Conservation (phyloP, 2,113 vertebrate genomes). For the Cyanoliseus patagonus region DNA sequence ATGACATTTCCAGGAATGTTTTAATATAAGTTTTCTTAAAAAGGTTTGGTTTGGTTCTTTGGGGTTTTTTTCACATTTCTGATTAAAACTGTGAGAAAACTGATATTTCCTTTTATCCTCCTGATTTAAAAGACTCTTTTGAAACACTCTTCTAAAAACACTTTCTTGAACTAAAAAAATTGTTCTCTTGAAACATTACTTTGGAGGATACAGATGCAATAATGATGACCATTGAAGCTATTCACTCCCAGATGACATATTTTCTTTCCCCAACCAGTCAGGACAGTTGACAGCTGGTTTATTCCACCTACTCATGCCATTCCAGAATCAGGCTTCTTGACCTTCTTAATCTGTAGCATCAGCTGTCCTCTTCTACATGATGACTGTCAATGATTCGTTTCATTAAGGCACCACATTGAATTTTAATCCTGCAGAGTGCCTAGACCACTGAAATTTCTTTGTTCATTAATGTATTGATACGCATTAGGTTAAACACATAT, state of each 20-base stretch:
- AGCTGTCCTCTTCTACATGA: background rate
- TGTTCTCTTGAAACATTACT: background rate
- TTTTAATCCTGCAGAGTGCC: background rate
- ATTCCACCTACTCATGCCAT: background rate
- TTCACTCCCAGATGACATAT: background rate
- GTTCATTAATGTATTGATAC: background rate
- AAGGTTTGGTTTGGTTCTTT: background rate
- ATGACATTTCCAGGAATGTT: background rate
- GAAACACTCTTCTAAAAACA: background rate
- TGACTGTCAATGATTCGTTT: background rate
- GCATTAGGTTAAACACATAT: background rate
- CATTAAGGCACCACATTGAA: background rate
- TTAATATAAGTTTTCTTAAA: background rate
- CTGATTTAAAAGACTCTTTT: background rate
- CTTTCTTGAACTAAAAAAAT: background rate
- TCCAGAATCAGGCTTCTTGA: background rate
- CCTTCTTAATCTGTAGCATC: background rate
- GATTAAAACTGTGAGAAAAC: background rate
- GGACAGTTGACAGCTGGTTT: background rate
- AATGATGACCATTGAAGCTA: background rate
- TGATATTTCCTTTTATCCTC: background rate
- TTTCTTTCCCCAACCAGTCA: background rate
- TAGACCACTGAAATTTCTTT: background rate
- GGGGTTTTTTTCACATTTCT: background rate
- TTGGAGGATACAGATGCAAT: rapidly evolving